Conservation (phyloP, 1,140 invertebrate species). For the Cardiocondyla obscurior region DNA sequence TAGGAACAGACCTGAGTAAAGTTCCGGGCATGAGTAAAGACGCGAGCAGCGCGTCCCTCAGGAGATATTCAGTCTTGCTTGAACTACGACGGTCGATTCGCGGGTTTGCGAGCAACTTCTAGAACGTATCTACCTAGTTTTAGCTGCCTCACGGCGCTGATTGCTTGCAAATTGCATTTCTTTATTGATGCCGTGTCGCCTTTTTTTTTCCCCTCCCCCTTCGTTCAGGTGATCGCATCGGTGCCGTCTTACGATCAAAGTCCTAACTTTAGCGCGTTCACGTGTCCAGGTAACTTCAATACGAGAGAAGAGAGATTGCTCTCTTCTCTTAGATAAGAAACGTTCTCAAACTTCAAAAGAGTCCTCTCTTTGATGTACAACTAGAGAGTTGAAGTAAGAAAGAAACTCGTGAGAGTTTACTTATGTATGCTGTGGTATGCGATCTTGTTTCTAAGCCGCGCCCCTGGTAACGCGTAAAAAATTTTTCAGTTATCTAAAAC, state of each 20-base stretch:
- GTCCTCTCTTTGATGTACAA: conserved; percentile 14
- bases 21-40: conserved; percentile 52
- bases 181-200: conserved; percentile 62
- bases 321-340: neutral
- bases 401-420: conserved; percentile 32
- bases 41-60: conserved; percentile 66
- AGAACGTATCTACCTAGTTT: conserved; percentile 71
- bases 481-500: neutral
- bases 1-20: conserved; percentile 41
- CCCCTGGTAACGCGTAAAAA: neutral
- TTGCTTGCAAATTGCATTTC: conserved; percentile 79
- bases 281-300: conserved; percentile 30
- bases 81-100: conserved; percentile 71
- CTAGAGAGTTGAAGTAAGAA: neutral
- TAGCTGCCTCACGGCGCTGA: conserved; percentile 76
- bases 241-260: conserved; percentile 59
- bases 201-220: conserved; percentile 48
- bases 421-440: conserved; percentile 18
- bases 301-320: conserved; percentile 12
- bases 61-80: conserved; percentile 74
- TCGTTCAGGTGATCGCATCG: conserved; percentile 52
- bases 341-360: neutral
- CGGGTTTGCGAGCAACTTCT: conserved; percentile 75
- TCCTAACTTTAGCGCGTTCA: conserved; percentile 48
- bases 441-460: conserved; percentile 10